Percentiles rank a stretch among this genome's conserved stretches.
These are phyloP conservation scores for Psix sp. DNA, from an alignment of 1,140 invertebrate genomes.

Conservation along the genomic window DNA sequence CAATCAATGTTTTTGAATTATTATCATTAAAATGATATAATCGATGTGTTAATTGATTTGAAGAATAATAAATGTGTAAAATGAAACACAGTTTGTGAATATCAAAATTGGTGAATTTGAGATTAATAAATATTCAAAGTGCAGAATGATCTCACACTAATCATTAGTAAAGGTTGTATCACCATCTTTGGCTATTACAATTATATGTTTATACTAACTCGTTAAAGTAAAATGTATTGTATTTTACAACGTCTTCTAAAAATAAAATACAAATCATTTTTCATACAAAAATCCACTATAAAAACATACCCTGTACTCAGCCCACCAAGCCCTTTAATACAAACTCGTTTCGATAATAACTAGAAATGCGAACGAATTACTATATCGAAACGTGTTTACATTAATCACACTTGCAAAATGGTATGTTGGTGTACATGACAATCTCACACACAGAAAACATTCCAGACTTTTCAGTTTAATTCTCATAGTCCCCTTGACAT, in stretches of 20 bases:
- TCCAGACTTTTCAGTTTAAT: slow-evolving; percentile 63
- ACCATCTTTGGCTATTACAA: slow-evolving; percentile 23
- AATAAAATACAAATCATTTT: slow-evolving; percentile 8
- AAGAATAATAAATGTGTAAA: too few relatives aligned
- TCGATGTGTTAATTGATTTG: too few relatives aligned
- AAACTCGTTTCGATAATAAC: slow-evolving; percentile 69
- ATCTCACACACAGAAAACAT: slow-evolving; percentile 74
- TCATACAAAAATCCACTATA: slow-evolving; percentile 31
- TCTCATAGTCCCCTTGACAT: slow-evolving; percentile 59
- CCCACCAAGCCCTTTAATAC: slow-evolving; percentile 54
- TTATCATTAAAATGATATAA: not conserved
- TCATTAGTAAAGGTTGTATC: slow-evolving; percentile 8
- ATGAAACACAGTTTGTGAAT: too few relatives aligned
- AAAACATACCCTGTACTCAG: slow-evolving; percentile 42
- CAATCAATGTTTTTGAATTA: not conserved
- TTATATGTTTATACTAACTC: too few relatives aligned
- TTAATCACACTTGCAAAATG: slow-evolving; percentile 76
- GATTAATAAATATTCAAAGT: too few relatives aligned
- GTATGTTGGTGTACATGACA: slow-evolving; percentile 78
- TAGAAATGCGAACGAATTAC: slow-evolving; percentile 73
- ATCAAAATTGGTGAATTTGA: too few relatives aligned
- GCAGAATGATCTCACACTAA: slow-evolving; percentile 20
- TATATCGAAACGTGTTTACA: too few relatives aligned
- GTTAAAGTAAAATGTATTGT: too few relatives aligned
- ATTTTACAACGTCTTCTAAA: too few relatives aligned